Base-by-base conservation (phyloP, 2,888 invertebrate species). In the Zaprionus lineosus region DNA sequence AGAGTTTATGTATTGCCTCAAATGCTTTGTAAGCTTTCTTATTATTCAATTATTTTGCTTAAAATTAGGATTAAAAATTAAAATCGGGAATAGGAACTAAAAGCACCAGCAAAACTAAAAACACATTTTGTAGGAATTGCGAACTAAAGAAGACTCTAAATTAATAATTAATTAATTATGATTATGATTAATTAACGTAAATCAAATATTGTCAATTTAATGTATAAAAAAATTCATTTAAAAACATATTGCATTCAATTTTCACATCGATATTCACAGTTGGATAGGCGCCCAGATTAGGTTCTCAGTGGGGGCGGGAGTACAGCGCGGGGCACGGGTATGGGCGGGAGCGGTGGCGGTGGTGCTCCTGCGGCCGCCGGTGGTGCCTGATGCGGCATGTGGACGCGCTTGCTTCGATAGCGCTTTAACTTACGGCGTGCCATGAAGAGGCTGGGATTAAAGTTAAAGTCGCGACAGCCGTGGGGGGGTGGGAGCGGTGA, bases 361-460 rank as follows among this genome's bases (percentile, higher is more conserved):
- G 8, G 28, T 0, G 15, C 11, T 11, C 19, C 40, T 0, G n/a
- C 29, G 9, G 16, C 41, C 7, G 26, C 26, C 4, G 11, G n/a
- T 5, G 53, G 52, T 14, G 50, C 55, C 31, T 59, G 68, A 28
- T 61, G 51, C 68, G 62, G 70, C 51, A 64, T 44, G 14, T 62
- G 74, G 24, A 57, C 60, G 0, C 86, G 79, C 51, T 85, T 84
- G n/a, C 79, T 65, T 15, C 89, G 77, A 39, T 87, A 87, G 2
- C 89, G 88, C 53, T 88, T 88, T 12, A 89, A 62, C 58, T 89
- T 86, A 21, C 89, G 88, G 1, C 89, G 76, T 6, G 89, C 82
- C 68, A 88, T 84, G 26, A 88, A 86, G n/a, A 88, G 73, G 68
- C 84, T 88, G 65, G 89, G 89, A 74, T 89, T 89, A 50, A 88